Evolutionary conservation across 2,888 invertebrate species (phyloP).

Genomic region (Diarsia dahlii): DNA sequence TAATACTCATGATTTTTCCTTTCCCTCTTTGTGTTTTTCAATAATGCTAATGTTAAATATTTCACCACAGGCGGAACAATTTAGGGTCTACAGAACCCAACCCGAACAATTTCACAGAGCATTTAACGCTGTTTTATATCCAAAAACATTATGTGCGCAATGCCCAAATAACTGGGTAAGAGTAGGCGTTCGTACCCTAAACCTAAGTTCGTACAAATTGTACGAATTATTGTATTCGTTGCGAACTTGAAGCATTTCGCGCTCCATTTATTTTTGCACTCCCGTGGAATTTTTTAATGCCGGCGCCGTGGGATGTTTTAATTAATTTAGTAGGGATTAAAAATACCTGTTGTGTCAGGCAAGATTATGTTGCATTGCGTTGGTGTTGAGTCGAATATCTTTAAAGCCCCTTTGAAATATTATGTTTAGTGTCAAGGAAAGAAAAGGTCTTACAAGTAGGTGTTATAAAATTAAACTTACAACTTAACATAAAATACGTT

Average conservation of each 20-base stretch:
- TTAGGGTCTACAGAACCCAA: constrained; percentile 36
- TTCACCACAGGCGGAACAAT: constrained; percentile 5
- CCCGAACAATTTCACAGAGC: constrained; percentile 59
- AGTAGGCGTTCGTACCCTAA: constrained; percentile 16
- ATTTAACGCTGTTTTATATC: constrained; percentile 57
- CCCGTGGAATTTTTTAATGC: background rate
- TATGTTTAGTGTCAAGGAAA: too few relatives aligned
- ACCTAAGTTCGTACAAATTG: constrained; percentile 21
- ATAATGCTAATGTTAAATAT: constrained; percentile 7
- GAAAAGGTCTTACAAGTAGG: background rate
- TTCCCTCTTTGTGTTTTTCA: constrained; percentile 7
- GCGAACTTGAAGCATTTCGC: constrained; percentile 9
- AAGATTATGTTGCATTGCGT: background rate
- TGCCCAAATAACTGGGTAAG: constrained; percentile 16
- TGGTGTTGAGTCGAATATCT: background rate
- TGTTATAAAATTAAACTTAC: background rate
- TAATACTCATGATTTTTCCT: background rate
- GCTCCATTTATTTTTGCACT: constrained; percentile 33
- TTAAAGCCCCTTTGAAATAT: background rate
- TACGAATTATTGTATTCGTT: constrained; percentile 8
- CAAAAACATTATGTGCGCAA: constrained; percentile 15
- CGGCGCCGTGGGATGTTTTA: constrained; percentile 14
- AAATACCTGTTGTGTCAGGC: constrained; percentile 2
- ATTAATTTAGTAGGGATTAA: constrained; percentile 22
- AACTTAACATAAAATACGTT: background rate